phyloP scores from a whole-genome alignment of 2,113 vertebrate genomes.

The Lichenostomus cassidix region DNA sequence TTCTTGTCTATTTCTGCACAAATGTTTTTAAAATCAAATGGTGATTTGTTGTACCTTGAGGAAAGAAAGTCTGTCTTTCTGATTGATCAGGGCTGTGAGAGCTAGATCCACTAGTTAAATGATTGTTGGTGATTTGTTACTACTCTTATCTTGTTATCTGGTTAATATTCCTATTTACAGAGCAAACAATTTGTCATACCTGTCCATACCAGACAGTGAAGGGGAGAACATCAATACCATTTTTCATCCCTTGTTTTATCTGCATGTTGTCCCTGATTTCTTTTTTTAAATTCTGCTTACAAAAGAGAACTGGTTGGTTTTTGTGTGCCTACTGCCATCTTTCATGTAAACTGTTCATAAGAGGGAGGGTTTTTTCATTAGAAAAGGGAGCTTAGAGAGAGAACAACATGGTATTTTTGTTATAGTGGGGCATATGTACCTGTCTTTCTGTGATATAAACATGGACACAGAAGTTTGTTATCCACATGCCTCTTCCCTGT shows the following conservation, averaged over 20 bases:
- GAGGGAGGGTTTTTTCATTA: neutral
- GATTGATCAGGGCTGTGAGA: neutral
- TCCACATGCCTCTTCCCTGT: neutral
- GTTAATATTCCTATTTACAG: neutral
- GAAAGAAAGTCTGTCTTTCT: neutral
- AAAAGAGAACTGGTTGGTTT: neutral
- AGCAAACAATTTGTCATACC: neutral
- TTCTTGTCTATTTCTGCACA: neutral
- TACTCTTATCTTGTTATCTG: neutral
- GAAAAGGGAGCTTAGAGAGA: neutral
- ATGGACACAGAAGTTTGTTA: neutral
- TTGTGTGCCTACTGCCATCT: neutral
- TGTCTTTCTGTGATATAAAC: neutral
- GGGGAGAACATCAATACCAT: neutral
- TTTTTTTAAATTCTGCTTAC: neutral
- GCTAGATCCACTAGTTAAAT: neutral
- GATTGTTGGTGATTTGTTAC: neutral
- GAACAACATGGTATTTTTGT: neutral
- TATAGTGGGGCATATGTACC: rapidly evolving
- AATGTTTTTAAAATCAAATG: neutral
- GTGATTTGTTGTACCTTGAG: neutral
- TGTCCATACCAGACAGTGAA: neutral
- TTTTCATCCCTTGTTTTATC: neutral
- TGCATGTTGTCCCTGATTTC: neutral
- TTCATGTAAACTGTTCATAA: neutral